These are phyloP conservation scores for Empis livida DNA, from an alignment of 2,888 invertebrate genomes.

Conservation along the genomic window DNA sequence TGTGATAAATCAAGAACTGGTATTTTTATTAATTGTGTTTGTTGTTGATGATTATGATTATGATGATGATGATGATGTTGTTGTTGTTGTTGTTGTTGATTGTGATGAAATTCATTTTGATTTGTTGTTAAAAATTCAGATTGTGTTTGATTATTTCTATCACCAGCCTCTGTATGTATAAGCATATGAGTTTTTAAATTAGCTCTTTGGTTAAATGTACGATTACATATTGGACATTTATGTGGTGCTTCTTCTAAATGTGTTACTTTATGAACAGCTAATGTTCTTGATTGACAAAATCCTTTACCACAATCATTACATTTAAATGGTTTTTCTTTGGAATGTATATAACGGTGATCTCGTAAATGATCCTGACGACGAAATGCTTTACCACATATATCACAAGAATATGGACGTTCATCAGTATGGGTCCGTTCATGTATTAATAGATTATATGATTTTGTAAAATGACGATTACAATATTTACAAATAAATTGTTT, in stretches of 20 bases:
- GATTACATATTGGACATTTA: constrained; percentile 78
- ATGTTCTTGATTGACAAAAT: constrained; percentile 91
- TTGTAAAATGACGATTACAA: constrained; percentile 94
- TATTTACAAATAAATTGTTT: constrained; percentile 95
- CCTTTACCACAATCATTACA: constrained; percentile 95
- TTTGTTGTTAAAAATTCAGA: background rate
- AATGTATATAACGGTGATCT: constrained; percentile 93
- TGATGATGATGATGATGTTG: constrained; percentile 4
- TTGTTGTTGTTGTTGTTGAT: constrained; percentile 5
- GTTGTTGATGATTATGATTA: constrained; percentile 15
- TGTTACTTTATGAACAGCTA: constrained; percentile 90
- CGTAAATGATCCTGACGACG: constrained; percentile 86
- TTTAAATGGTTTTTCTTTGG: constrained; percentile 97
- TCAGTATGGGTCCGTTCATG: constrained; percentile 96
- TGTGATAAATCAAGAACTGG: constrained; percentile 45
- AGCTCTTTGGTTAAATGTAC: constrained; percentile 84
- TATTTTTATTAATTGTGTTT: constrained; percentile 14
- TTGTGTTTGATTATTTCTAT: background rate
- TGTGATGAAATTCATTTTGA: background rate
- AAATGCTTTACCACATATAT: constrained; percentile 93
- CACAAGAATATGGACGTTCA: constrained; percentile 90
- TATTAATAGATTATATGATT: constrained; percentile 93
- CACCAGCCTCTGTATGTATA: constrained; percentile 51
- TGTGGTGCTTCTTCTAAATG: constrained; percentile 90
- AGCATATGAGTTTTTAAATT: constrained; percentile 82